Base-by-base conservation (phyloP, 2,797 vertebrate species). In the Pangasius macronema region DNA sequence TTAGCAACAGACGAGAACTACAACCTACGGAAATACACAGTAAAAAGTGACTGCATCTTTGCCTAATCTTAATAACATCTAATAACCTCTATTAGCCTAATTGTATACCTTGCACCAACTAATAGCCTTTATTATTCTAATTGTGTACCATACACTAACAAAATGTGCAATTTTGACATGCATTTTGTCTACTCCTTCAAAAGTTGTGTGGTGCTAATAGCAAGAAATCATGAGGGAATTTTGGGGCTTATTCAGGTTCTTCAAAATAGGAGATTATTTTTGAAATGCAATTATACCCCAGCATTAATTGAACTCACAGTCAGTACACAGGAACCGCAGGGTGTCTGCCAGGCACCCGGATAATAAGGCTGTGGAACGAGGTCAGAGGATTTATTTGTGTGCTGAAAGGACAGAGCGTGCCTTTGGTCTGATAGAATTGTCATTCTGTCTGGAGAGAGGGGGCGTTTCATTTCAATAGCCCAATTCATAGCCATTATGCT, bases 331-430 rank as follows among this genome's bases (percentile, higher is more conserved):
- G 84, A 87, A 73, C 59, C 57, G 67, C 49, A 86, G 77, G 87
- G 86, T 59, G 77, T 84, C 86, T 91, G 82, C 84, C 89, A 90
- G 86, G 57, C 72, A 55, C 63, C 77, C 85, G 82, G 87, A 86
- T 91, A 88, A 90, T 90, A 87, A 80, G 86, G 87, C 82, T 90
- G 46, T 20, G 82, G 90, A 91, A 91, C 55, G 89, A 91, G 89
- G 90, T 90, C 89, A 91, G 86, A 85, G 89, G 87, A 91, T 91
- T 91, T 90, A 88, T 88, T 88, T 88, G 70, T 86, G 90, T 85
- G 82, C 61, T 87, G 84, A 79, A 76, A 68, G 53, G 81, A 88
- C 83, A 86, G 86, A 87, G 83, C 83, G 33, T 89, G 88, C 87
- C 87, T 42, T 59, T 72, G 42, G 86, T 85, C 68, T 86, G 89